A percentile compares a stretch with the other conserved stretches of the same genome.
These are phyloP conservation scores for Pyrgilauda ruficollis DNA, from an alignment of 2,113 vertebrate species.

Conservation along the genomic window DNA sequence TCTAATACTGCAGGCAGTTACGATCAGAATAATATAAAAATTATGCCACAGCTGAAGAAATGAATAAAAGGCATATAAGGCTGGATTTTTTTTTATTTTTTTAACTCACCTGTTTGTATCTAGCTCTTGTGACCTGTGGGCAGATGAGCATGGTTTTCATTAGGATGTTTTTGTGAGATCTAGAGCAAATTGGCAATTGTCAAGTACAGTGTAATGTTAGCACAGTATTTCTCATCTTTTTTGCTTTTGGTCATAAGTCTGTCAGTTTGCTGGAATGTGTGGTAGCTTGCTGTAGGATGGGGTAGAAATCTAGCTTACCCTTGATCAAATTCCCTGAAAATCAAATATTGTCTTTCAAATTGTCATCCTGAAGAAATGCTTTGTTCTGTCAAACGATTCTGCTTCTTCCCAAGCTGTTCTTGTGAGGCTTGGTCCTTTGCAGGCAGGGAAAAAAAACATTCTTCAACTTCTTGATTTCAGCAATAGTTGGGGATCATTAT, in stretches of 20 bases:
- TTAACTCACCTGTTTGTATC: not conserved
- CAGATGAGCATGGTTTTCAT: constrained; percentile 13
- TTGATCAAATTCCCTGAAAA: not conserved
- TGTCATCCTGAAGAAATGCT: not conserved
- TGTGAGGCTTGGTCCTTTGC: not conserved
- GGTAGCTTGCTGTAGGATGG: not conserved
- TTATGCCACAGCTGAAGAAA: constrained; percentile 28
- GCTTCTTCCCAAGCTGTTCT: not conserved
- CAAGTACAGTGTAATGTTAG: not conserved
- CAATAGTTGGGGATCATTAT: not conserved
- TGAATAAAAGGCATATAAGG: constrained; percentile 10
- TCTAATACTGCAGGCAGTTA: constrained; percentile 43
- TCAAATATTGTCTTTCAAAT: constrained; percentile 43
- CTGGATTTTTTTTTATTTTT: constrained; percentile 45
- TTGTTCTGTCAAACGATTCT: not conserved
- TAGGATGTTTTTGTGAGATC: constrained; percentile 44
- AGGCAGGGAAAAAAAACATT: not conserved
- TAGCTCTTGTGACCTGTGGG: constrained; percentile 20
- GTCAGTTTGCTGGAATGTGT: not conserved
- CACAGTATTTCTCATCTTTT: not conserved
- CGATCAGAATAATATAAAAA: constrained; percentile 48
- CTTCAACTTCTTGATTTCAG: not conserved
- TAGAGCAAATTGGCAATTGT: not conserved
- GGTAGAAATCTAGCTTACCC: not conserved
- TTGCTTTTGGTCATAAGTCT: constrained; percentile 43